Conservation (phyloP, 2,888 invertebrate species). For the Caenorhabditis sp. region DNA sequence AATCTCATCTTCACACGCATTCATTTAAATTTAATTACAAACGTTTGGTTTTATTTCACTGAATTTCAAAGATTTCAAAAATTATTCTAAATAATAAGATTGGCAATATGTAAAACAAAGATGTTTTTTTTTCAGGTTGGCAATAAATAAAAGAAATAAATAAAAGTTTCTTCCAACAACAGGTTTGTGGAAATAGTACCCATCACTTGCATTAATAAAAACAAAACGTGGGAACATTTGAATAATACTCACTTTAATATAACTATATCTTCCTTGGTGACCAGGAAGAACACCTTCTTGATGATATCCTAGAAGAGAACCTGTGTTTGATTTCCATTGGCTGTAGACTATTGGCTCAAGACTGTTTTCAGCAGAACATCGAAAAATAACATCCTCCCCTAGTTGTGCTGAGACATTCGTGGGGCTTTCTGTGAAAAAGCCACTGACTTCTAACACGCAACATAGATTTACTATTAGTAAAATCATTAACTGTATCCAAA, state of each 20-base stretch:
- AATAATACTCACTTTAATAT: slow-evolving; percentile 74
- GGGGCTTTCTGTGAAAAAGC: slow-evolving; percentile 56
- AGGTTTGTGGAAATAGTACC: no score
- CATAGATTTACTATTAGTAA: slow-evolving; percentile 16
- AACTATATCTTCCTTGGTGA: slow-evolving; percentile 80
- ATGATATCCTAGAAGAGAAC: slow-evolving; percentile 76
- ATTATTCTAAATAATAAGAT: no score
- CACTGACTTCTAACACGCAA: slow-evolving; percentile 11
- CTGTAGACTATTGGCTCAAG: slow-evolving; percentile 68
- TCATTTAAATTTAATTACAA: no score
- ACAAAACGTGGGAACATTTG: no score
- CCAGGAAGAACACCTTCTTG: slow-evolving; percentile 76
- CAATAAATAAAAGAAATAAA: no score
- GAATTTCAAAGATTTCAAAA: no score
- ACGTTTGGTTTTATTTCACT: no score
- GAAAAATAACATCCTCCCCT: slow-evolving; percentile 75
- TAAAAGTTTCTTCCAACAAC: no score
- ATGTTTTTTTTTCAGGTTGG: no score
- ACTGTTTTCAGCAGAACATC: slow-evolving; percentile 73
- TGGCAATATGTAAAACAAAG: no score
- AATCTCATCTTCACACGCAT: no score
- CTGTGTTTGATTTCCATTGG: slow-evolving; percentile 80
- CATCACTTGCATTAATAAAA: no score
- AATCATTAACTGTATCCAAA: slow-evolving; percentile 35
- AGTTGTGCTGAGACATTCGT: slow-evolving; percentile 66